Evolutionary conservation across 2,888 invertebrate species (phyloP).

Genomic region (Eremobia ochroleuca): DNA sequence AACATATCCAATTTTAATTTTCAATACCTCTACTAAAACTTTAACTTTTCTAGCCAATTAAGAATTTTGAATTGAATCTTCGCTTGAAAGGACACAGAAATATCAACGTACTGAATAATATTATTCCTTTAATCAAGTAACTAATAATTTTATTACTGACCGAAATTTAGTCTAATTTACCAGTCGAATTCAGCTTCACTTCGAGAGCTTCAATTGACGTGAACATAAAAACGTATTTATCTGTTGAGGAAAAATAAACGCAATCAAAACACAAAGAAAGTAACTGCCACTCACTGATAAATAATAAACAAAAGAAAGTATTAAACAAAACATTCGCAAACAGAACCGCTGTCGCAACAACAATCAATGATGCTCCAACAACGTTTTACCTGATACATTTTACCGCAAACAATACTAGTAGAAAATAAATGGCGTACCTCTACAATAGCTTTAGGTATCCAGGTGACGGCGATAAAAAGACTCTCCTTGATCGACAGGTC

Average conservation of each 20-base stretch:
- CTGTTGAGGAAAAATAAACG: neutral
- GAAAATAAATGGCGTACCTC: slow-evolving; percentile 78
- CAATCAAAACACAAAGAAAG: slow-evolving; percentile 2
- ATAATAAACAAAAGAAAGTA: slow-evolving; percentile 28
- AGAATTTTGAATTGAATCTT: slow-evolving; percentile 14
- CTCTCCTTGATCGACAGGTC: slow-evolving; percentile 84
- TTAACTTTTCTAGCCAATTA: slow-evolving; percentile 15
- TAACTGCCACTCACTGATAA: slow-evolving; percentile 26
- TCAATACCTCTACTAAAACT: neutral
- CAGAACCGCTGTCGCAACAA: slow-evolving; percentile 32
- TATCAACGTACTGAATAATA: slow-evolving; percentile 17
- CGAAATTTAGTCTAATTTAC: slow-evolving; percentile 29
- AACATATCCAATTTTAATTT: slow-evolving; percentile 21
- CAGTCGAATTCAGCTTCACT: slow-evolving; percentile 17
- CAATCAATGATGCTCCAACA: slow-evolving; percentile 34
- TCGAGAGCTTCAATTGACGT: slow-evolving; percentile 17
- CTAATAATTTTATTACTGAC: slow-evolving; percentile 20
- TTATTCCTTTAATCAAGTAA: slow-evolving; percentile 18
- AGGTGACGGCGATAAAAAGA: slow-evolving; percentile 85
- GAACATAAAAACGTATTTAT: slow-evolving; percentile 11
- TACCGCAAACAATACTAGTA: slow-evolving; percentile 36
- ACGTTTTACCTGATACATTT: slow-evolving; percentile 43
- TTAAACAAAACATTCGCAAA: slow-evolving; percentile 35
- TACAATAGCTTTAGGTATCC: slow-evolving; percentile 89
- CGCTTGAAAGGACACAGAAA: slow-evolving; percentile 22